These are phyloP conservation scores for Pipistrellus kuhlii DNA, from an alignment of 2,797 vertebrate genomes.

Conservation along the genomic window DNA sequence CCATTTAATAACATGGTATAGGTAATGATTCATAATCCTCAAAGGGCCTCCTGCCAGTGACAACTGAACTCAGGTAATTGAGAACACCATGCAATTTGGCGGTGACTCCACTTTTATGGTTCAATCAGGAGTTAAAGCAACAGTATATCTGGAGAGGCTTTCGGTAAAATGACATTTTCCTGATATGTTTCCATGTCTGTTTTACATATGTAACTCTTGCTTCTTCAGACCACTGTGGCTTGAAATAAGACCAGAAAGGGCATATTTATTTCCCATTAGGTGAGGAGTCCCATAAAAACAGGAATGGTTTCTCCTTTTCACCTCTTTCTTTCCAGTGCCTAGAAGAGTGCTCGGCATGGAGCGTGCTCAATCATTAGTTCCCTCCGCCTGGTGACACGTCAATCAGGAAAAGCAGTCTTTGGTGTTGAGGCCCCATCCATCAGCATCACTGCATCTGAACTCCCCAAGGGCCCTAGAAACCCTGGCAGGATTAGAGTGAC, in stretches of 20 bases:
- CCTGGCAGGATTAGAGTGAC: background rate
- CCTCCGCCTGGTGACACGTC: background rate
- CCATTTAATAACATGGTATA: slow-evolving; percentile 76
- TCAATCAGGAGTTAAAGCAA: slow-evolving; percentile 70
- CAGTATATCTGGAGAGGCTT: slow-evolving; percentile 56
- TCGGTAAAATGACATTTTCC: slow-evolving; percentile 42
- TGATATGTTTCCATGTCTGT: background rate
- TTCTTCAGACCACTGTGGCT: background rate
- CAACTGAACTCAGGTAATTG: slow-evolving; percentile 77
- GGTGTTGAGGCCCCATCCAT: background rate
- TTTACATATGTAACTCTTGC: slow-evolving; percentile 15
- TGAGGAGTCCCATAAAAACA: background rate
- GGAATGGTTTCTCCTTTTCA: background rate
- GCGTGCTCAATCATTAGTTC: background rate
- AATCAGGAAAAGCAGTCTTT: background rate
- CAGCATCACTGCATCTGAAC: background rate
- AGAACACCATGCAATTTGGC: slow-evolving; percentile 65
- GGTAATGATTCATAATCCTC: slow-evolving; percentile 81
- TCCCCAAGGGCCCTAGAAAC: background rate
- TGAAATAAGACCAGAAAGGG: background rate
- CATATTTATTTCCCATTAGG: background rate
- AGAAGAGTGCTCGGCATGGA: background rate
- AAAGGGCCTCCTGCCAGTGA: slow-evolving; percentile 76
- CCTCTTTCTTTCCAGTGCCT: background rate
- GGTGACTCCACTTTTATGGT: slow-evolving; percentile 59